These are phyloP conservation scores for Labia minor DNA, from an alignment of 2,888 invertebrate species.

Conservation along the genomic window DNA sequence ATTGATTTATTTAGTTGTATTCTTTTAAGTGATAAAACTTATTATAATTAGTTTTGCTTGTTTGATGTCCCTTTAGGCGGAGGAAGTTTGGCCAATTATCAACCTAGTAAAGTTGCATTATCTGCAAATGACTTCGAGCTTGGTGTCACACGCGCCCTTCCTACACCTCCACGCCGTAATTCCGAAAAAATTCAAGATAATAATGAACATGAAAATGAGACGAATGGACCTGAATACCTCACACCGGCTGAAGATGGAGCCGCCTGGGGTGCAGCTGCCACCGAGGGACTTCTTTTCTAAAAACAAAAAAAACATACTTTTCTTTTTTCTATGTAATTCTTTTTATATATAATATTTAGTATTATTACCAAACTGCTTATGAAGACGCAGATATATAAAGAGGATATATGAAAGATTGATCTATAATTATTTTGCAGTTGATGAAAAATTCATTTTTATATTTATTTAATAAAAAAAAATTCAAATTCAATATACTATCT, in stretches of 20 bases:
- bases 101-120: slow-evolving; percentile 62
- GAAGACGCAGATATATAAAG: not conserved
- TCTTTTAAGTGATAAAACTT: no score
- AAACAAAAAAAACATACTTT: not conserved
- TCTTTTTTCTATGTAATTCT: not conserved
- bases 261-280: slow-evolving; percentile 37
- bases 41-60: not conserved
- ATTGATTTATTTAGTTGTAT: no score
- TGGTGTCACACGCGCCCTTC: slow-evolving; percentile 58
- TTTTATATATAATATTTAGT: not conserved
- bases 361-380: not conserved
- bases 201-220: slow-evolving; percentile 22
- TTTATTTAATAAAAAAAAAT: no score
- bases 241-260: slow-evolving; percentile 33
- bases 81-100: slow-evolving; percentile 62
- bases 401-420: no score
- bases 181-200: slow-evolving; percentile 27
- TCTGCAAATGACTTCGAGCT: slow-evolving; percentile 59
- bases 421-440: no score
- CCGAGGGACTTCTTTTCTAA: slow-evolving; percentile 39
- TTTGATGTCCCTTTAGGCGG: slow-evolving; percentile 33
- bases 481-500: no score
- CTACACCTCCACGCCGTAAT: slow-evolving; percentile 26
- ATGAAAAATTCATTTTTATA: no score
- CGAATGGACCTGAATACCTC: slow-evolving; percentile 34